A percentile compares a stretch with the other conserved stretches of the same genome.
Evolutionary conservation across 2,888 invertebrate genomes (phyloP).

Genomic region (Euphydryas editha): DNA sequence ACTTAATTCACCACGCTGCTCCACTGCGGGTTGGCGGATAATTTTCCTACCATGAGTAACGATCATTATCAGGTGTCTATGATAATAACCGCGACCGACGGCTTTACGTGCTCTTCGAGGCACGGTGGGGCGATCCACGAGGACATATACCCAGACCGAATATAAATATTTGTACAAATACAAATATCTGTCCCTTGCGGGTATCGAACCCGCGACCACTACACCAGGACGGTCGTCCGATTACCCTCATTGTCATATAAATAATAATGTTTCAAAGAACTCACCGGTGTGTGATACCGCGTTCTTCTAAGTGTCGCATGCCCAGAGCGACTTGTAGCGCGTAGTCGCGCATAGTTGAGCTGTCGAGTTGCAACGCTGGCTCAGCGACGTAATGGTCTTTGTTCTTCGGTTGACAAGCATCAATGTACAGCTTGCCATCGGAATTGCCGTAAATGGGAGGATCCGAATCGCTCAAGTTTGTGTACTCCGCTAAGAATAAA

Average conservation of each 20-base stretch:
- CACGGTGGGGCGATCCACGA: too few species aligned
- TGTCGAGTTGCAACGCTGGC: slow-evolving; percentile 69
- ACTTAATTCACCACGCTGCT: too few species aligned
- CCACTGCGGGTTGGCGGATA: too few species aligned
- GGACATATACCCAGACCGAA: too few species aligned
- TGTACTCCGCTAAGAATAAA: slow-evolving; percentile 79
- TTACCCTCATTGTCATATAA: neutral
- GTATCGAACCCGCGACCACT: too few species aligned
- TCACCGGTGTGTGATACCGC: slow-evolving; percentile 88
- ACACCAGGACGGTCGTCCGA: too few species aligned
- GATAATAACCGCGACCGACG: too few species aligned
- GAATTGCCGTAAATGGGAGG: slow-evolving; percentile 54
- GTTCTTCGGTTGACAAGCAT: slow-evolving; percentile 45
- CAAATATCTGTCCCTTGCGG: too few species aligned
- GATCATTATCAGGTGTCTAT: too few species aligned
- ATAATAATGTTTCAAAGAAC: slow-evolving; percentile 28
- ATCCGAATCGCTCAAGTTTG: slow-evolving; percentile 77
- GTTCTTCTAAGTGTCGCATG: slow-evolving; percentile 89
- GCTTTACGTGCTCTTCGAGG: too few species aligned
- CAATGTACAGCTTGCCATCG: slow-evolving; percentile 54
- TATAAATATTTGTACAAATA: too few species aligned
- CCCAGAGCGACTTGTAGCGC: slow-evolving; percentile 91
- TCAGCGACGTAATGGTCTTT: slow-evolving; percentile 74
- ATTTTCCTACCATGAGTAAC: too few species aligned
- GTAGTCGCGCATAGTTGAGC: slow-evolving; percentile 85